A percentile compares a stretch with the other conserved stretches of the same genome.
phyloP scores from a whole-genome alignment of 2,888 invertebrate species.

The Diloba caeruleocephala region DNA sequence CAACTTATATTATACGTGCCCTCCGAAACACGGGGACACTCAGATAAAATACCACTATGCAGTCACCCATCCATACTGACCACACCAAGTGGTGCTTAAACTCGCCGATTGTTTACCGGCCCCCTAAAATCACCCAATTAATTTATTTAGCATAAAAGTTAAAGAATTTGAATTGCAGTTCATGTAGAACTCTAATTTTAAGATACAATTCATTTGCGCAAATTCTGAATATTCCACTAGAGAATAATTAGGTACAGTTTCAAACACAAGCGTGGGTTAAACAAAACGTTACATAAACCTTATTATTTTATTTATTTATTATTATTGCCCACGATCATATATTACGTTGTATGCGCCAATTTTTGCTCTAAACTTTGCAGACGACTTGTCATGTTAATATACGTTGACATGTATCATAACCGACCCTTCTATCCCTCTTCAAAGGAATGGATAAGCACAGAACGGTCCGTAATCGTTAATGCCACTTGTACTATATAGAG shows the following conservation, averaged over 20 bases:
- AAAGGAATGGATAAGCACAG: slow-evolving; percentile 2
- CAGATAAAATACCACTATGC: too few species aligned
- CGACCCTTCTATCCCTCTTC: slow-evolving; percentile 1
- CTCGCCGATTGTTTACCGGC: too few species aligned
- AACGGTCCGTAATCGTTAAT: slow-evolving; percentile 18
- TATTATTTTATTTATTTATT: too few species aligned
- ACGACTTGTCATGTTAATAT: slow-evolving; percentile 7
- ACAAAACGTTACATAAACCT: slow-evolving; percentile 3
- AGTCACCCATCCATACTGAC: too few species aligned
- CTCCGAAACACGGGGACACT: too few species aligned
- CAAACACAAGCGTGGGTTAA: too few species aligned
- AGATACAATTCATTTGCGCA: slow-evolving; percentile 2
- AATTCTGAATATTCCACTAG: slow-evolving; percentile 3
- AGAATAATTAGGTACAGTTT: too few species aligned
- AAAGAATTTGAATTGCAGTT: too few species aligned
- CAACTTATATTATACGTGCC: too few species aligned
- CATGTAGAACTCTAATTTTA: slow-evolving; percentile 10
- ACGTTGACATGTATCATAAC: slow-evolving; percentile 6
- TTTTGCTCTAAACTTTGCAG: slow-evolving; percentile 17
- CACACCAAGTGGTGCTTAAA: too few species aligned
- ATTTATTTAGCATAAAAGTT: too few species aligned
- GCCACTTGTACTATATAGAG: slow-evolving; percentile 12
- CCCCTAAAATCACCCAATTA: too few species aligned
- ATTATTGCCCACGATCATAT: neutral
- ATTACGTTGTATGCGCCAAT: neutral